Percentiles rank a stretch among this genome's conserved stretches.
Evolutionary conservation across 2,113 vertebrate genomes (phyloP).

Genomic region (Bettongia penicillata): DNA sequence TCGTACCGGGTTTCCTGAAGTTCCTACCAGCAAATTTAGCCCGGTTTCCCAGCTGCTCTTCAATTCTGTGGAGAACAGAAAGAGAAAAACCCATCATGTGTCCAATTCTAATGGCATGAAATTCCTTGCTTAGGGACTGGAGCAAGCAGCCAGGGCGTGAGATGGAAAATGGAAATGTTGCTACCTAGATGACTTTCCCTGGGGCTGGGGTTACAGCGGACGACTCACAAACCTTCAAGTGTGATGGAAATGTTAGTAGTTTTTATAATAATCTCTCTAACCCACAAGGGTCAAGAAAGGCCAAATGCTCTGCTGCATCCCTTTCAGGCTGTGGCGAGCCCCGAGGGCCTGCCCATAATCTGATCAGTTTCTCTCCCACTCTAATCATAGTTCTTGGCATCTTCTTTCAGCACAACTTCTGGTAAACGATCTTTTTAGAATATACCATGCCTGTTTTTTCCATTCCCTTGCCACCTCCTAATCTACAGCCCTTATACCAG

Average conservation of each 20-base stretch:
- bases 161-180: not conserved
- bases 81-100: constrained; percentile 14
- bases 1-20: constrained; percentile 91
- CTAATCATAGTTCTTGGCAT: not conserved
- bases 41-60: constrained; percentile 94
- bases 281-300: not conserved
- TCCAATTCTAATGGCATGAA: not conserved
- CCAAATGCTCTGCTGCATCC: not conserved
- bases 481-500: too few species aligned
- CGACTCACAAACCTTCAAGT: not conserved
- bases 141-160: not conserved
- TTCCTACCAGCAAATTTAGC: constrained; percentile 93
- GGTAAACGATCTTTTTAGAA: not conserved
- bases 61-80: constrained; percentile 87
- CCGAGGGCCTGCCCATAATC: not conserved
- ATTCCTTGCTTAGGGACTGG: not conserved
- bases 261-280: not conserved
- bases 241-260: not conserved
- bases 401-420: not conserved
- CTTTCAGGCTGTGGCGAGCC: not conserved
- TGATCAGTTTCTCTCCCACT: not conserved
- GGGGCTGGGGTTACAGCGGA: not conserved
- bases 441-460: not conserved
- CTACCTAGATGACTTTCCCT: not conserved
- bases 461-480: too few species aligned